Base-by-base conservation (phyloP, 2,797 vertebrate genomes). In the Anas bahamensis region DNA sequence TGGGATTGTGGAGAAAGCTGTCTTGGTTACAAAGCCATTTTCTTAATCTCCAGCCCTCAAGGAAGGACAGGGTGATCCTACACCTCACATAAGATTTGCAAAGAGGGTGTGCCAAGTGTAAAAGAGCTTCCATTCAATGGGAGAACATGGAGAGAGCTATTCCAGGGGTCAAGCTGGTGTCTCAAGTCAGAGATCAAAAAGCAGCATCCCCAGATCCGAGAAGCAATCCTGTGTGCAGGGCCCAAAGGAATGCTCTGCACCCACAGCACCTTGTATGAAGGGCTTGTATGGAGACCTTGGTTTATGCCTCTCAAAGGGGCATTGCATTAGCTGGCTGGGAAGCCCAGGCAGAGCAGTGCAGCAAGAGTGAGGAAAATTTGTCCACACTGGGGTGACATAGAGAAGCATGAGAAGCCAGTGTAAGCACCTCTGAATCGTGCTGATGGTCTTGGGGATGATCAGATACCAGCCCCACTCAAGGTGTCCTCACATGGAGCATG, bases 181-280 rank as follows among this genome's bases (percentile, higher is more conserved):
- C 70, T 81, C 59, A 83, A 63, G 23, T 69, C 50, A 69, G 52
- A 80, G 13, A 37, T 0, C 0, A 4, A 74, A 21, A 53, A 57
- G 48, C 17, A 57, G 11, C 22, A 57, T 13, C 26, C 17, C 52
- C 29, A 48, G 29, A 6, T 29, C 52, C 53, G 59, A 86, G 70
- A 6, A 66, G 11, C 19, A 11, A 16, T 80, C 53, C 46, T 0
- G 0, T 10, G 18, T 7, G 29, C 44, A 53, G 14, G 26, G 35
- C 41, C 26, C 65, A 68, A 44, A 26, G 8, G 16, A 44, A 35
- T 48, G 65, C 4, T 23, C 44, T 68, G 44, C 24, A 35, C 17
- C 22, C n/a, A 48, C 17, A 48, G 18, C 23, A n/a, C 24, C 33
- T 21, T 63, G 16, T 46, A 9, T 17, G 68, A 61, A 1, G 7